Evolutionary conservation across 2,797 vertebrate genomes (phyloP), one percentile per base, ranked within the genome.

Genomic region (Mormyrops boulengeri): DNA sequence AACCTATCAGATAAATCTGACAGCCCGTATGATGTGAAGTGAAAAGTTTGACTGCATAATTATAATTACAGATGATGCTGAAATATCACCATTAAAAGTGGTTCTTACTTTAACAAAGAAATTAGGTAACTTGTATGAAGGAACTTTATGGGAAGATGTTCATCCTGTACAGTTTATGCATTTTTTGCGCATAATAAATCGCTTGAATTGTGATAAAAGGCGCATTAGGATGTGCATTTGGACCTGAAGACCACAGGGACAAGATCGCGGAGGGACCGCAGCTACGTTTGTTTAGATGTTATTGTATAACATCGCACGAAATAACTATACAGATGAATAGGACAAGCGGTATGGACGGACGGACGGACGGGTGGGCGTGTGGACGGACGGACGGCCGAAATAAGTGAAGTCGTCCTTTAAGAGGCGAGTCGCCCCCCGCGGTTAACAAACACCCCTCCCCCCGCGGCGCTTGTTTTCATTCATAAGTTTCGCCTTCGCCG

Each of bases 401-500:
- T 44, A 47, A 84, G 6, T 84, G 8, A 47, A 49, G 82, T 84
- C 38, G 44, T 49, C n/a, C 82, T 85, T 85, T 47, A 50, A 80
- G 30, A 80, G 73, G 73, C 73, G 73, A 80, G 73, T 44, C 73
- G 38, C 47, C 47, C 26, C 80, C 77, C 77, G 77, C 38, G 41
- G 77, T 14, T 82, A 82, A 94, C 92, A 93, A 93, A 94, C 95
- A 93, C 93, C 94, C 94, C 93, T 93, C 94, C 96, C 89, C 95
- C 95, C 94, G 89, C 89, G 91, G 91, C 91, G 93, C 92, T 95
- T 97, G 96, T 97, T 97, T 98, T 98, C 97, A 98, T 98, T 98
- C 97, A 98, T 97, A 98, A 98, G 93, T 97, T 97, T 95, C 92
- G 93, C 92, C 93, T 97, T 95, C 92, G 93, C 92, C 93, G 94